Conservation (phyloP, 2,888 invertebrate genomes). For the Ceramica pisi region DNA sequence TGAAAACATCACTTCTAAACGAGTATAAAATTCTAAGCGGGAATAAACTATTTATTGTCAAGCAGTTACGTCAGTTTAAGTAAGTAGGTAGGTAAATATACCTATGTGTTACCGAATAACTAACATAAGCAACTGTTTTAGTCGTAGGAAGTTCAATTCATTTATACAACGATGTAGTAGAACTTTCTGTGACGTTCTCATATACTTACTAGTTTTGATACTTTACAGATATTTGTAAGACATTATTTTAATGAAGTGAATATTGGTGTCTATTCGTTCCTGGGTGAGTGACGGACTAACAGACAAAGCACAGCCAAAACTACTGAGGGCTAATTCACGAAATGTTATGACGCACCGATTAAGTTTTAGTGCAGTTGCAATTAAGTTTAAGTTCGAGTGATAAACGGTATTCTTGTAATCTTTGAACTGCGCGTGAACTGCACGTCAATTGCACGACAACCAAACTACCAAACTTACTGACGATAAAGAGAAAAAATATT, state of each 20-base stretch:
- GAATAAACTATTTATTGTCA: constrained; percentile 16
- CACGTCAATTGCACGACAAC: too few species aligned
- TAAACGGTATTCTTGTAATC: too few species aligned
- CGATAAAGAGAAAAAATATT: too few species aligned
- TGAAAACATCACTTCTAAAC: neutral
- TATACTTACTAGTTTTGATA: constrained; percentile 46
- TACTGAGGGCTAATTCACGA: too few species aligned
- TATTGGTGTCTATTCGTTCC: neutral
- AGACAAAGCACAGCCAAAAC: too few species aligned
- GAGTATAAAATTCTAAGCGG: neutral
- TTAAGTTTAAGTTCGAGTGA: too few species aligned
- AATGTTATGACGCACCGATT: too few species aligned
- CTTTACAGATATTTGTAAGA: constrained; percentile 8
- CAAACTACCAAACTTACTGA: too few species aligned
- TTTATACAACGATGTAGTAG: constrained; percentile 46
- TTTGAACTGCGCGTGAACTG: too few species aligned
- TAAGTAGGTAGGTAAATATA: constrained; percentile 26
- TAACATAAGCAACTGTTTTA: constrained; percentile 16
- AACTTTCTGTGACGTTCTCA: constrained; percentile 37
- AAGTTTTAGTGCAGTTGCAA: too few species aligned
- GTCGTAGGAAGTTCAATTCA: constrained; percentile 31
- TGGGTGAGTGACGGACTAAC: too few species aligned
- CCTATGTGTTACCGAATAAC: constrained; percentile 20
- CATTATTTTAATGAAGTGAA: neutral
- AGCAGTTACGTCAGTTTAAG: constrained; percentile 12